Percentiles rank a stretch among this genome's conserved stretches.
These are phyloP conservation scores for Cairina moschata DNA, from an alignment of 2,113 vertebrate genomes.

Conservation along the genomic window DNA sequence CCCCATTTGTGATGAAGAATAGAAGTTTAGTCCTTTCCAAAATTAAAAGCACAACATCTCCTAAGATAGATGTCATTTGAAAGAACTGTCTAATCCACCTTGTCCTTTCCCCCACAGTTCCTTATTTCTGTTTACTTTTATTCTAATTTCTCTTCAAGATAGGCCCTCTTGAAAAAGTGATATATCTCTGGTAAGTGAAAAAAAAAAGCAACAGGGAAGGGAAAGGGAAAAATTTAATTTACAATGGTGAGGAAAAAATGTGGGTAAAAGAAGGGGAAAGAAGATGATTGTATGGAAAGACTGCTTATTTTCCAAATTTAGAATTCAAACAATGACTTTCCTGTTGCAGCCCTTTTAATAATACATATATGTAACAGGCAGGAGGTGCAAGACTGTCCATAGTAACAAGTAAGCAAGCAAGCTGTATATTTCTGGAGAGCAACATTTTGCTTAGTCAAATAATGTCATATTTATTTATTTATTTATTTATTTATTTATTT, in stretches of 20 bases:
- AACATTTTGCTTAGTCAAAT: too few species aligned
- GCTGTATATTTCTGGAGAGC: too few species aligned
- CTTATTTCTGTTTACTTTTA: background rate
- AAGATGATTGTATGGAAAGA: background rate
- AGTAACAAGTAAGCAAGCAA: background rate
- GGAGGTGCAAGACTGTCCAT: background rate
- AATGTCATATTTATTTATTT: too few species aligned
- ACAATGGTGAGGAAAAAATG: background rate
- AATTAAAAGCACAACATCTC: constrained; percentile 8
- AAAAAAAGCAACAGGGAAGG: background rate
- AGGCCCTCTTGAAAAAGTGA: background rate
- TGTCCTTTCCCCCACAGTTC: background rate
- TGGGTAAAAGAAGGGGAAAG: background rate
- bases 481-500: too few species aligned
- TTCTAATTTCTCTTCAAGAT: background rate
- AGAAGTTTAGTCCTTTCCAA: background rate
- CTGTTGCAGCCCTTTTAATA: background rate
- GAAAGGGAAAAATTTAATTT: background rate
- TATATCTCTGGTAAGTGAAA: background rate
- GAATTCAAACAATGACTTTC: background rate
- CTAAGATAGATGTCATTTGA: background rate
- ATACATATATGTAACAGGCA: background rate
- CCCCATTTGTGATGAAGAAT: constrained; percentile 9
- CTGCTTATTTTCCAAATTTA: background rate
- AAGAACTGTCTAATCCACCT: background rate